Evolutionary conservation across 2,797 vertebrate species (phyloP).

Genomic region (Acipenser oxyrinchus): DNA sequence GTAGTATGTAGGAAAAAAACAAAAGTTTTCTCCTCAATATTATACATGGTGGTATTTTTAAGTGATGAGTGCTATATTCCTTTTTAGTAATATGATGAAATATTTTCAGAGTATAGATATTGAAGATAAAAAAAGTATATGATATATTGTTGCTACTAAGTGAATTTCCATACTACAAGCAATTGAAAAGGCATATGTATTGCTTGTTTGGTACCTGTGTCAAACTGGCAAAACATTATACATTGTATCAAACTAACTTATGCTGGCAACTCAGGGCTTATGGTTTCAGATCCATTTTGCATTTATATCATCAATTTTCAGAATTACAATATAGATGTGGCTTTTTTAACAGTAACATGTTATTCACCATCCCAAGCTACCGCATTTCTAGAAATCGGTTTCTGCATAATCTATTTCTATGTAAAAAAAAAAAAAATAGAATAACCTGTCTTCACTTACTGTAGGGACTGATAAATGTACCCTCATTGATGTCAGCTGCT

Average conservation of each 20-base stretch:
- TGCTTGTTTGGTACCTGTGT: constrained; percentile 18
- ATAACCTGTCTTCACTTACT: too few species aligned
- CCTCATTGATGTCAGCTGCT: too few species aligned
- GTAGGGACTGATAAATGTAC: too few species aligned
- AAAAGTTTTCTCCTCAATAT: constrained; percentile 38
- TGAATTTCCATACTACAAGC: constrained; percentile 9
- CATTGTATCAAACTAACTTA: constrained; percentile 22
- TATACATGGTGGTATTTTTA: constrained; percentile 36
- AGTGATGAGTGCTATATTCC: constrained; percentile 36
- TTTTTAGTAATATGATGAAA: constrained; percentile 36
- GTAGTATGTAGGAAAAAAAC: constrained; percentile 30
- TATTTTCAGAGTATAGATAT: constrained; percentile 37
- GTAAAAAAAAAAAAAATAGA: too few species aligned
- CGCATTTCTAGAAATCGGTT: too few species aligned
- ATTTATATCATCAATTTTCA: background rate
- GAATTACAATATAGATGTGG: too few species aligned
- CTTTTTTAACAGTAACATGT: too few species aligned
- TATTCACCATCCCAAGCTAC: too few species aligned
- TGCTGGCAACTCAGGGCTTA: constrained; percentile 23
- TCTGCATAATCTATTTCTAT: too few species aligned
- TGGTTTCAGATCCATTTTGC: constrained; percentile 8
- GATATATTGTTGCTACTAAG: constrained; percentile 23
- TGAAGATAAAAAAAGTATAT: constrained; percentile 51
- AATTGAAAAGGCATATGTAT: constrained; percentile 5
- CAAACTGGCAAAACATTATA: constrained; percentile 34